phyloP scores from a whole-genome alignment of 2,888 invertebrate species.

The Lacanobia oleracea region DNA sequence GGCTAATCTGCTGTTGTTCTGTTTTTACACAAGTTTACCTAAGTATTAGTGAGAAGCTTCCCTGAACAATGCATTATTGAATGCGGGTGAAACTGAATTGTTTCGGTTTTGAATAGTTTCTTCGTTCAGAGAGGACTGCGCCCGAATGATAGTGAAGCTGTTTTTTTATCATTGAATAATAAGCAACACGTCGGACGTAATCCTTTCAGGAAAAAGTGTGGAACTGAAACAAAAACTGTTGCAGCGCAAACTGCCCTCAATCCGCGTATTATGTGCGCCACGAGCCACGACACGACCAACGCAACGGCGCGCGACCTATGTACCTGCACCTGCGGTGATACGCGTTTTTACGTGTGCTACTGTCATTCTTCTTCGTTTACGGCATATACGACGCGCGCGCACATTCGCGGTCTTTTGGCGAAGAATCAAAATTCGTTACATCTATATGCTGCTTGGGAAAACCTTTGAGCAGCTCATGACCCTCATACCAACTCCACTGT shows the following conservation, averaged over 20 bases:
- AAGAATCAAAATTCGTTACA: too few relatives aligned
- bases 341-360: too few relatives aligned
- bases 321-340: too few relatives aligned
- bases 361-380: too few relatives aligned
- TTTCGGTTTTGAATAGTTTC: not conserved
- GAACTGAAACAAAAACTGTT: constrained; percentile 7
- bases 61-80: constrained; percentile 6
- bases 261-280: not conserved
- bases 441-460: too few relatives aligned
- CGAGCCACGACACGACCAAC: not conserved
- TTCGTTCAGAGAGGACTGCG: not conserved
- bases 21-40: constrained; percentile 24
- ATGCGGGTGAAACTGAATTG: not conserved
- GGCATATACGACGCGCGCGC: too few relatives aligned
- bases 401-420: too few relatives aligned
- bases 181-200: not conserved
- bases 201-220: not conserved
- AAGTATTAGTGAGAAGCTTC: not conserved
- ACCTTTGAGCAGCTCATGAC: too few relatives aligned
- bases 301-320: too few relatives aligned
- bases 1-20: constrained; percentile 37
- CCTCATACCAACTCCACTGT: too few relatives aligned
- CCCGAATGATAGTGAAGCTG: not conserved
- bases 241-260: too few relatives aligned
- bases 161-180: not conserved